phyloP scores from a whole-genome alignment of 2,888 invertebrate species.

The Pseudoips prasinana region DNA sequence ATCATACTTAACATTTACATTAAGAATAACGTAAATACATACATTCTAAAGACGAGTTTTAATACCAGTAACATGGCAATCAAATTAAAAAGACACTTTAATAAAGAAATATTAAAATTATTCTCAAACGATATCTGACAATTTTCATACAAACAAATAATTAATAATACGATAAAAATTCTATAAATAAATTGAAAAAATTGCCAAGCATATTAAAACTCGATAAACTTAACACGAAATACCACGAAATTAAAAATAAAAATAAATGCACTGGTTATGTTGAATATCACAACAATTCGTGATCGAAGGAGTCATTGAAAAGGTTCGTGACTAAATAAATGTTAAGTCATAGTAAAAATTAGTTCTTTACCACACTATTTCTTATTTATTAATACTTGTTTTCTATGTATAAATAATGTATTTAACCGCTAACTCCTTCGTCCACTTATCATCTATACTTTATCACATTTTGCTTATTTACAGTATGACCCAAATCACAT shows the following conservation, averaged over 20 bases:
- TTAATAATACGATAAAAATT: too few relatives aligned
- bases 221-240: constrained; percentile 1
- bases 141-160: too few relatives aligned
- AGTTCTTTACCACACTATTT: too few relatives aligned
- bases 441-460: constrained; percentile 13
- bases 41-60: constrained; percentile 22
- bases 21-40: constrained; percentile 38
- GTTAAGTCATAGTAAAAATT: too few relatives aligned
- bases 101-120: too few relatives aligned
- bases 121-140: too few relatives aligned
- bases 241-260: constrained; percentile 21
- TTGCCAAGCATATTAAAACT: too few relatives aligned
- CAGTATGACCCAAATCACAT: neutral
- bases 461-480: constrained; percentile 31
- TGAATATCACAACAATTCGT: constrained; percentile 19
- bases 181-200: too few relatives aligned
- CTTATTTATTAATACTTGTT: too few relatives aligned
- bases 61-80: too few relatives aligned
- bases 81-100: too few relatives aligned
- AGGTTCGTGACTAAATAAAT: too few relatives aligned
- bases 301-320: constrained; percentile 20
- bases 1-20: constrained; percentile 60
- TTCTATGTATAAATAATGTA: neutral
- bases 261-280: constrained; percentile 48
- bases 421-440: constrained; percentile 12